A percentile compares a stretch with the other conserved stretches of the same genome.
phyloP scores from a whole-genome alignment of 2,888 invertebrate genomes.

The Coleophora flavipennella region DNA sequence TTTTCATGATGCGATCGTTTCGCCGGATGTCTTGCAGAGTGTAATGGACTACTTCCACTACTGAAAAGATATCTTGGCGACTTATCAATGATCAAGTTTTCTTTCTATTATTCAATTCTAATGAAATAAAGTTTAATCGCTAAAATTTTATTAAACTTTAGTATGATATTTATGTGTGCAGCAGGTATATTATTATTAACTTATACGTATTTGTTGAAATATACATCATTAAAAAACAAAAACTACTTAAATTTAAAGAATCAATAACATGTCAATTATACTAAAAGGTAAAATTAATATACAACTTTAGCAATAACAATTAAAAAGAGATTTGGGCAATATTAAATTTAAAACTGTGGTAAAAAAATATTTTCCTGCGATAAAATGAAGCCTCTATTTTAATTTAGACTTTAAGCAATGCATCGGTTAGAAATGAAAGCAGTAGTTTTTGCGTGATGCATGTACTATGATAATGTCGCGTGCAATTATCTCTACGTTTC shows the following conservation, averaged over 20 bases:
- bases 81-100: not conserved
- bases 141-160: not conserved
- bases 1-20: not conserved
- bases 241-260: not conserved
- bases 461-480: no score
- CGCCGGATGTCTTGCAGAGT: not conserved
- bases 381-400: not conserved
- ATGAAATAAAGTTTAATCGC: not conserved
- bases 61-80: not conserved
- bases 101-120: not conserved
- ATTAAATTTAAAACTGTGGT: not conserved
- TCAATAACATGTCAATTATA: no score
- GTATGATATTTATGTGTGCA: not conserved
- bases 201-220: not conserved
- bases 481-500: no score
- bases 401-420: not conserved
- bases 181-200: not conserved
- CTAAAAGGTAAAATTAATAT: no score
- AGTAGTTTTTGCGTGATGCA: not conserved
- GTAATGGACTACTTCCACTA: not conserved
- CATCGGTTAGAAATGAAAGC: not conserved
- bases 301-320: not conserved
- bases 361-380: not conserved
- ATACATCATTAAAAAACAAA: not conserved
- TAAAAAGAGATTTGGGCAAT: not conserved